Conservation (phyloP, 2,113 vertebrate genomes). For the Grus americana region DNA sequence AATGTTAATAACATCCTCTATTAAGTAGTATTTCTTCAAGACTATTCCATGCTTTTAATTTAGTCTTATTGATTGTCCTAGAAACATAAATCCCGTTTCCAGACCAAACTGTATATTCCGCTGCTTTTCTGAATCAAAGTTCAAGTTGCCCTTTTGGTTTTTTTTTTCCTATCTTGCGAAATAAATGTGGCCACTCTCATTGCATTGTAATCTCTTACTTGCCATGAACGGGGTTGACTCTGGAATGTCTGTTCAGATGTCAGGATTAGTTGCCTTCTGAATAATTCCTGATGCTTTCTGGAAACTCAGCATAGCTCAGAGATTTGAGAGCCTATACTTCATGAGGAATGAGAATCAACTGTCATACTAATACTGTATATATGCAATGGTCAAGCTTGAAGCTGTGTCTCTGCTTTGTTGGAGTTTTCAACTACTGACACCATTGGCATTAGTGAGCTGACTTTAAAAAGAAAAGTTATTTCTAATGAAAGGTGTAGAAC, state of each 20-base stretch:
- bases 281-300: not conserved
- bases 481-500: not conserved
- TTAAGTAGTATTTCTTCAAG: not conserved
- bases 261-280: not conserved
- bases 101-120: not conserved
- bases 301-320: not conserved
- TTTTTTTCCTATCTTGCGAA: not conserved
- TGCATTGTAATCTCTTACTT: not conserved
- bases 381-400: not conserved
- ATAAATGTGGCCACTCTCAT: not conserved
- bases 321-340: not conserved
- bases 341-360: rapidly evolving
- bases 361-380: not conserved
- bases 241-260: not conserved
- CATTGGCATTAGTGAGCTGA: not conserved
- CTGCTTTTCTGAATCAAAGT: not conserved
- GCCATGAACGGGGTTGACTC: not conserved
- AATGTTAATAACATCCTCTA: not conserved
- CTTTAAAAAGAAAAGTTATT: not conserved
- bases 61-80: not conserved
- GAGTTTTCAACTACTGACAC: not conserved
- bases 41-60: not conserved
- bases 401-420: not conserved
- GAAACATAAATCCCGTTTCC: not conserved
- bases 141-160: not conserved